These are phyloP conservation scores for Eristalinus sepulchralis DNA, from an alignment of 2,888 invertebrate genomes.

Conservation along the genomic window DNA sequence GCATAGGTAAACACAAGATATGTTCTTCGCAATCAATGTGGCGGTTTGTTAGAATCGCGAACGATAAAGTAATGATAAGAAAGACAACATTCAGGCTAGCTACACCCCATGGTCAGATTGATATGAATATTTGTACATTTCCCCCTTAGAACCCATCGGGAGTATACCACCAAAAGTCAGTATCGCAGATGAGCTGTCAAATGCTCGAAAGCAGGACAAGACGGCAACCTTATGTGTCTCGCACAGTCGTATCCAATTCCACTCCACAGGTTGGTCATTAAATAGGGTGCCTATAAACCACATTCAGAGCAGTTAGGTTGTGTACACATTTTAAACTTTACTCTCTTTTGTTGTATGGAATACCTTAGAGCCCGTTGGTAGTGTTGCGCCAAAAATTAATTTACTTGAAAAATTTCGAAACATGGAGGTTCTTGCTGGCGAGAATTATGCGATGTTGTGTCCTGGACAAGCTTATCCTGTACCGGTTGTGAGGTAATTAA, in stretches of 20 bases:
- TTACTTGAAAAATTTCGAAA: constrained; percentile 84
- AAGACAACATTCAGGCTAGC: constrained; percentile 55
- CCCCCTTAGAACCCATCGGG: constrained; percentile 82
- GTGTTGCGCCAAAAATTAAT: constrained; percentile 85
- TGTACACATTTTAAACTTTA: neutral
- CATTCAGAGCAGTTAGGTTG: constrained; percentile 74
- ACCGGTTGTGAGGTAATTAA: constrained; percentile 79
- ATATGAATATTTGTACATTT: constrained; percentile 24
- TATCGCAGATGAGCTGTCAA: constrained; percentile 80
- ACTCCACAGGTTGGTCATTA: constrained; percentile 84
- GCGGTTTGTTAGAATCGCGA: neutral
- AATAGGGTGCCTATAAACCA: constrained; percentile 28
- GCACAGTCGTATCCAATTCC: constrained; percentile 90
- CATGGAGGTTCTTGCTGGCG: constrained; percentile 81
- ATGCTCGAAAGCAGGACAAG: constrained; percentile 76
- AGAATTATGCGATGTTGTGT: constrained; percentile 85
- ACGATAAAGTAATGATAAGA: neutral
- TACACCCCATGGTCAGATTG: neutral
- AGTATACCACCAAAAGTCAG: constrained; percentile 85
- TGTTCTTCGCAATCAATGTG: neutral
- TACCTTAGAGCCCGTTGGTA: constrained; percentile 82
- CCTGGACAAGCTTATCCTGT: constrained; percentile 90
- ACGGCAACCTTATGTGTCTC: constrained; percentile 86
- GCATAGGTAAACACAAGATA: constrained; percentile 83
- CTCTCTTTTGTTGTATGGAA: neutral